Conservation (phyloP, 2,888 invertebrate genomes). For the Seira musarum region DNA sequence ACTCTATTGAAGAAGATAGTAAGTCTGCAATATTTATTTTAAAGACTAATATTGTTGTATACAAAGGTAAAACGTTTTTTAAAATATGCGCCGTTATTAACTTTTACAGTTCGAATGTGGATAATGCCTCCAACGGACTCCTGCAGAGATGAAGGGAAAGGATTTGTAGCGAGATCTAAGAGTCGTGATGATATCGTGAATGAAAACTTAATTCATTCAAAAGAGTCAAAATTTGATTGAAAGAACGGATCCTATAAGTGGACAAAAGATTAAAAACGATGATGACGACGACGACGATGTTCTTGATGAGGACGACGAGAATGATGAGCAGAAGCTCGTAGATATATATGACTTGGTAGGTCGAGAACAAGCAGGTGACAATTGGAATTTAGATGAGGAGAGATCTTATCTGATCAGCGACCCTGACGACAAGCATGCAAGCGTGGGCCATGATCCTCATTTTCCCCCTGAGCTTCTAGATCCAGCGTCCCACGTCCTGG, state of each 20-base stretch:
- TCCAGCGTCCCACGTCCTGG: constrained; percentile 27
- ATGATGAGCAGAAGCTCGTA: too few relatives aligned
- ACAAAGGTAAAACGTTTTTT: background rate
- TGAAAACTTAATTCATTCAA: constrained; percentile 52
- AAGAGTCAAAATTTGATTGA: constrained; percentile 7
- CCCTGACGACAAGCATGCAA: background rate
- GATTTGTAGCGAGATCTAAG: background rate
- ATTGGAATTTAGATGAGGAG: constrained; percentile 15
- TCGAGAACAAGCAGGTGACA: too few relatives aligned
- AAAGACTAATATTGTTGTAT: background rate
- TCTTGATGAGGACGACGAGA: too few relatives aligned
- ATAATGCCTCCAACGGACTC: background rate
- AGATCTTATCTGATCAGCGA: background rate
- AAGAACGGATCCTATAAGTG: constrained; percentile 27
- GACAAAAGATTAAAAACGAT: too few relatives aligned
- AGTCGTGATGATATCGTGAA: constrained; percentile 12
- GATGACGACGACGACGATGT: too few relatives aligned
- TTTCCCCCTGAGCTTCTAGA: constrained; percentile 29
- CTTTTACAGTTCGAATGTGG: constrained; percentile 34
- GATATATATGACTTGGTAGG: too few relatives aligned
- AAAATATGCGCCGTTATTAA: too few relatives aligned
- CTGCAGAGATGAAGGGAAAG: constrained; percentile 16
- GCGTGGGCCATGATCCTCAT: constrained; percentile 42
- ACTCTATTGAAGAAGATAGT: constrained; percentile 23
- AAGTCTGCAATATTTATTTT: background rate